Percentiles rank a stretch among this genome's conserved stretches.
Conservation (phyloP, 2,797 vertebrate species). For the Lepilemur ruficaudatus region DNA sequence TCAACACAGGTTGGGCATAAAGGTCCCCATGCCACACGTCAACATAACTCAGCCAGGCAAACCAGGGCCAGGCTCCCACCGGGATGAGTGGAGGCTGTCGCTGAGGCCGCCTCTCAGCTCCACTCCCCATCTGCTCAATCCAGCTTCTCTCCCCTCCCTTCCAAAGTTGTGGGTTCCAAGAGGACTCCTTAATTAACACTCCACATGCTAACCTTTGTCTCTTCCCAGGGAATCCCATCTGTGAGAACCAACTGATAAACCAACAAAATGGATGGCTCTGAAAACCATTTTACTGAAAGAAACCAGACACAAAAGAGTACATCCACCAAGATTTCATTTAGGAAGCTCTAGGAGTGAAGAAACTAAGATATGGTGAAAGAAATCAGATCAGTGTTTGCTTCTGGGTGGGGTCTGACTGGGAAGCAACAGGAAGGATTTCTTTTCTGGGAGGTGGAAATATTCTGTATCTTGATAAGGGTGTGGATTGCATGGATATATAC, state of each 20-base stretch:
- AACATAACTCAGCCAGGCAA: neutral
- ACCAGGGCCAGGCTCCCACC: too few species aligned
- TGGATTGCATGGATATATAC: neutral
- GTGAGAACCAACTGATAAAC: constrained; percentile 11
- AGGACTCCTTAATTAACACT: neutral
- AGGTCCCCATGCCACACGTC: neutral
- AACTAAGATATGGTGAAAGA: neutral
- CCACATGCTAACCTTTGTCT: neutral
- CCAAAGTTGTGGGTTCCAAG: neutral
- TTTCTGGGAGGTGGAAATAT: neutral
- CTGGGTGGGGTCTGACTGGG: neutral
- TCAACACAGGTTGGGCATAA: neutral
- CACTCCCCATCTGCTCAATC: neutral
- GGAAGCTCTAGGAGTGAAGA: neutral
- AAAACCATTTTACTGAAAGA: neutral
- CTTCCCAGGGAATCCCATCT: neutral
- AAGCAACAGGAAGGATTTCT: neutral
- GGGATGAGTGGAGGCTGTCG: neutral
- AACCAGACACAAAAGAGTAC: neutral
- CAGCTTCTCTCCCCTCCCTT: neutral
- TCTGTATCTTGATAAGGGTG: neutral
- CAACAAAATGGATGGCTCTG: neutral
- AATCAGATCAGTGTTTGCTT: neutral
- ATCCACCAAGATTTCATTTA: neutral
- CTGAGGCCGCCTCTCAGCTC: neutral